Evolutionary conservation across 2,113 vertebrate genomes (phyloP).

Genomic region (Ornithorhynchus anatinus): DNA sequence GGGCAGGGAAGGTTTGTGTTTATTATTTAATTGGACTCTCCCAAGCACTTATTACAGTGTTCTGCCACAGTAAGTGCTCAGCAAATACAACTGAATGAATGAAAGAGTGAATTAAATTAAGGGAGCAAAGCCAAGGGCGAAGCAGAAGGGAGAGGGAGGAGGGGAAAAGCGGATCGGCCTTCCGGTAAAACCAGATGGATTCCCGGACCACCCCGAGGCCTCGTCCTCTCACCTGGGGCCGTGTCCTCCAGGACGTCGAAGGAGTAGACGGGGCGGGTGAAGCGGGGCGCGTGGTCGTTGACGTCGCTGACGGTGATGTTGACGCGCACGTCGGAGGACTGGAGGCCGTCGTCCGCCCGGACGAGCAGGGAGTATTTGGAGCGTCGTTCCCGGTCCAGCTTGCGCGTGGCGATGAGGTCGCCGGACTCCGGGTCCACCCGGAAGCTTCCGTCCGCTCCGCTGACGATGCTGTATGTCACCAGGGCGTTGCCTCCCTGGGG

Average conservation of each 20-base stretch:
- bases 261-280: slow-evolving; percentile 88
- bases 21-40: too few relatives aligned
- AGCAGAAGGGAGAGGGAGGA: not conserved
- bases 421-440: slow-evolving; percentile 93
- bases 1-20: too few relatives aligned
- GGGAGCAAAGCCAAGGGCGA: not conserved
- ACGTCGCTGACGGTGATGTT: slow-evolving; percentile 94
- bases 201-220: too few relatives aligned
- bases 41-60: too few relatives aligned
- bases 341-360: slow-evolving; percentile 91
- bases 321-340: slow-evolving; percentile 92
- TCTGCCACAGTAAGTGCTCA: too few relatives aligned
- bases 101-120: not conserved
- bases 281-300: slow-evolving; percentile 93
- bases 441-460: slow-evolving; percentile 94
- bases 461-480: slow-evolving; percentile 95
- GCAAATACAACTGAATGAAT: too few relatives aligned
- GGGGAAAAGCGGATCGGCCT: too few relatives aligned
- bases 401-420: slow-evolving; percentile 89
- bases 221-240: slow-evolving; percentile 84
- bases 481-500: slow-evolving; percentile 92
- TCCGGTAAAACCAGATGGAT: too few relatives aligned
- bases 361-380: slow-evolving; percentile 94
- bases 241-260: slow-evolving; percentile 93
- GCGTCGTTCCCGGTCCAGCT: slow-evolving; percentile 89